These are phyloP conservation scores for Gnatocerus cornutus DNA, from an alignment of 2,888 invertebrate species.

Conservation along the genomic window DNA sequence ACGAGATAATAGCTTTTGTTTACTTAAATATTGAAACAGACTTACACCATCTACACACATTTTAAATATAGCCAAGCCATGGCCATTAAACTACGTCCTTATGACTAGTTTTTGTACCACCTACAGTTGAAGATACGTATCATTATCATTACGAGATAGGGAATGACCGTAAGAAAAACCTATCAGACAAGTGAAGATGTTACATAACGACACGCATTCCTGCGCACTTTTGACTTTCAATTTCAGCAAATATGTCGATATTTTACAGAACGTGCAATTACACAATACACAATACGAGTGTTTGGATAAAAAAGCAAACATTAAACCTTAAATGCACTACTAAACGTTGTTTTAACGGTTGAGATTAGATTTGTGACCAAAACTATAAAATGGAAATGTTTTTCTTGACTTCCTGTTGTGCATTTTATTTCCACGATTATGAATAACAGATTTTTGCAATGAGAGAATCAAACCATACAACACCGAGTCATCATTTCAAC, in stretches of 20 bases:
- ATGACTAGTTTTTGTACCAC: conserved; percentile 12
- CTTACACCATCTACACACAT: conserved; percentile 32
- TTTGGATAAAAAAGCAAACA: too few relatives aligned
- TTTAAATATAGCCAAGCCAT: conserved; percentile 24
- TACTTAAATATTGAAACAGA: conserved; percentile 37
- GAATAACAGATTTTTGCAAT: neutral
- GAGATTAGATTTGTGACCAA: too few relatives aligned
- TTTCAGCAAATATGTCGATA: too few relatives aligned
- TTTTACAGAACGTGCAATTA: neutral
- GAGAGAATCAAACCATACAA: conserved; percentile 9
- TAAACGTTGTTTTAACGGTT: too few relatives aligned
- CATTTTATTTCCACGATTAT: too few relatives aligned
- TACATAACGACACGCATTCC: conserved; percentile 2
- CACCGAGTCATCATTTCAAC: conserved; percentile 17
- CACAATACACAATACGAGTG: too few relatives aligned
- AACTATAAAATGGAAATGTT: too few relatives aligned
- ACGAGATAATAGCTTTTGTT: conserved; percentile 36
- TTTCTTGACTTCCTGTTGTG: too few relatives aligned
- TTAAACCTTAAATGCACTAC: too few relatives aligned
- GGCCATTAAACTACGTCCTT: conserved; percentile 27
- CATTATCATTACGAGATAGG: conserved; percentile 16
- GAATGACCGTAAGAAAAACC: conserved; percentile 5
- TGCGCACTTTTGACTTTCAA: neutral
- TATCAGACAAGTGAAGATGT: conserved; percentile 9
- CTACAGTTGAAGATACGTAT: conserved; percentile 11